phyloP scores from a whole-genome alignment of 2,888 invertebrate species.

The Eupithecia dodoneata region DNA sequence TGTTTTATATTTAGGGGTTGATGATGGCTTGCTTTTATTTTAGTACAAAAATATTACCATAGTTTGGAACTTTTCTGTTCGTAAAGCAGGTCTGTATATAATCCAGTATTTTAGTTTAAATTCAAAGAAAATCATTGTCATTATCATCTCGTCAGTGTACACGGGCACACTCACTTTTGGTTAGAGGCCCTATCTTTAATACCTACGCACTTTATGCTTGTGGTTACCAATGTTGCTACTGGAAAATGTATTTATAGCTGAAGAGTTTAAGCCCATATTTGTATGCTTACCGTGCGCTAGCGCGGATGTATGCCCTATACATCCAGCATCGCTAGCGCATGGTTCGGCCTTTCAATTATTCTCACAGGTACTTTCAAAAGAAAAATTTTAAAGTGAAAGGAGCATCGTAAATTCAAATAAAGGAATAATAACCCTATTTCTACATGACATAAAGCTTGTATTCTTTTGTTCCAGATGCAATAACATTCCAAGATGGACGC shows the following conservation, averaged over 20 bases:
- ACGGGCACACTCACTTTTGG: background rate
- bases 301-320: no score
- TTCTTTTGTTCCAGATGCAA: constrained; percentile 65
- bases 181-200: background rate
- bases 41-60: background rate
- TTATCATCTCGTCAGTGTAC: background rate
- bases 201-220: no score
- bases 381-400: no score
- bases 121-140: no score
- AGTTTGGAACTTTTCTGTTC: background rate
- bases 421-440: constrained; percentile 11
- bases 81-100: background rate
- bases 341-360: no score
- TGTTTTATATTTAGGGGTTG: background rate
- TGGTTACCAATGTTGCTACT: no score
- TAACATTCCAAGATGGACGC: constrained; percentile 57
- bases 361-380: no score
- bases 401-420: no score
- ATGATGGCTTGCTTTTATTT: background rate
- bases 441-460: background rate
- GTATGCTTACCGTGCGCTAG: no score
- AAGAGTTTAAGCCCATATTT: no score
- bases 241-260: no score
- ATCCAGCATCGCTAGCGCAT: no score
- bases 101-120: background rate